A percentile compares a stretch with the other conserved stretches of the same genome.
These are phyloP conservation scores for Orthosia cruda DNA, from an alignment of 2,888 invertebrate species.

Conservation along the genomic window DNA sequence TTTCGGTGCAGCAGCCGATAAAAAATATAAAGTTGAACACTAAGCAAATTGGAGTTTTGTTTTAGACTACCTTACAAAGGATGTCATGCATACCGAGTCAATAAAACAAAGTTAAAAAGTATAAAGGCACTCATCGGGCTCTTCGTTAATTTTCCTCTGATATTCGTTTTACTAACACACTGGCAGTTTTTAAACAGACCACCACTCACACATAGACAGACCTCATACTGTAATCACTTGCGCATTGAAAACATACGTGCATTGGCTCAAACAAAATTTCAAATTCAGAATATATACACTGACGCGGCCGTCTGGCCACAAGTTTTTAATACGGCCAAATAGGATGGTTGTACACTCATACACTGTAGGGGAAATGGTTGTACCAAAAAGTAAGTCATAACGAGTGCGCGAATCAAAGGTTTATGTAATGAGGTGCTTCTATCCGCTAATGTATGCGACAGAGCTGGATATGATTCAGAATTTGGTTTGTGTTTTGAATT, in stretches of 20 bases:
- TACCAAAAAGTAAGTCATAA: constrained; percentile 88
- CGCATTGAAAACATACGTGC: constrained; percentile 78
- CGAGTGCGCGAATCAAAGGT: constrained; percentile 86
- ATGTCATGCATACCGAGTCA: constrained; percentile 43
- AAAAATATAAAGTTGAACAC: constrained; percentile 23
- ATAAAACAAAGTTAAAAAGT: constrained; percentile 64
- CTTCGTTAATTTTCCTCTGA: constrained; percentile 47
- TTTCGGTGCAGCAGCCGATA: constrained; percentile 2
- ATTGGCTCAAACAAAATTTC: constrained; percentile 85
- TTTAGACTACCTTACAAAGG: constrained; percentile 33
- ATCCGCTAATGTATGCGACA: constrained; percentile 76
- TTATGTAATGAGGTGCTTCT: constrained; percentile 84
- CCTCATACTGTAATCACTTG: constrained; percentile 71
- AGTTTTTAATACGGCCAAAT: constrained; percentile 90
- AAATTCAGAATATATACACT: constrained; percentile 83
- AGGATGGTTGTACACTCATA: constrained; percentile 80
- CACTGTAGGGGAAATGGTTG: constrained; percentile 75
- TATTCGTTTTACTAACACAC: constrained; percentile 42
- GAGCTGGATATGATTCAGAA: constrained; percentile 68
- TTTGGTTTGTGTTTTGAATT: background rate
- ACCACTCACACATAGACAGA: constrained; percentile 31
- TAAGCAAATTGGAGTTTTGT: constrained; percentile 42
- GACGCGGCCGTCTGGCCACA: constrained; percentile 88
- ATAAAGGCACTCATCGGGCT: constrained; percentile 35
- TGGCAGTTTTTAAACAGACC: constrained; percentile 15